phyloP scores from a whole-genome alignment of 2,888 invertebrate species.

The Spilarctia lutea region DNA sequence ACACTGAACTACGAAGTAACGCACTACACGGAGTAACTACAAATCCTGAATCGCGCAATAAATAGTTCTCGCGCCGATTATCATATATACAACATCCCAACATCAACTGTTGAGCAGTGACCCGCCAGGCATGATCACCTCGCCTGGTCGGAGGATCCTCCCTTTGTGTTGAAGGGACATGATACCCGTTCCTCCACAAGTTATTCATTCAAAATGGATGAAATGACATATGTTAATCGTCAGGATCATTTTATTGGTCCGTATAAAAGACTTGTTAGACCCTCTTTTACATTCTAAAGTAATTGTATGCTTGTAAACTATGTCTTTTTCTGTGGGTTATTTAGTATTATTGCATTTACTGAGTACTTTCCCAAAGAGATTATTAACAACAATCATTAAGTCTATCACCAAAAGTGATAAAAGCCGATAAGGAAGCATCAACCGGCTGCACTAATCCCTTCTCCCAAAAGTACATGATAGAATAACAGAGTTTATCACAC shows the following conservation, averaged over 20 bases:
- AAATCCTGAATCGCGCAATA: too few species aligned
- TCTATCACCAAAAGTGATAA: constrained; percentile 5
- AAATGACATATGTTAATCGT: neutral
- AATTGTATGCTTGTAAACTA: neutral
- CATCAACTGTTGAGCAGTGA: too few species aligned
- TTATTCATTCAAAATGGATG: too few species aligned
- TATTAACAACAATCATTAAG: constrained; percentile 3
- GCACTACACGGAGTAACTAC: too few species aligned
- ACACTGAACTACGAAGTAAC: too few species aligned
- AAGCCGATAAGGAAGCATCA: neutral
- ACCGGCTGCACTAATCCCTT: neutral
- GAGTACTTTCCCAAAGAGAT: constrained; percentile 7
- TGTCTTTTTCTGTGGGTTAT: neutral
- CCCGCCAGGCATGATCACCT: too few species aligned
- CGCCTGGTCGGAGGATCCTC: too few species aligned
- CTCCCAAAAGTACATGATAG: neutral
- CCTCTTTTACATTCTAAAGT: too few species aligned
- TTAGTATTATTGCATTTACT: neutral
- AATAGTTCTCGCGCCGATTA: too few species aligned
- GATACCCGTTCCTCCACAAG: too few species aligned
- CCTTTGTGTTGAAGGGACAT: too few species aligned
- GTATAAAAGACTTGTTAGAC: neutral
- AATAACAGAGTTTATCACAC: neutral
- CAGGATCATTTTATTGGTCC: neutral
- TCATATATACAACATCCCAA: too few species aligned